Percentiles rank a stretch among this genome's conserved stretches.
Conservation (phyloP, 2,113 vertebrate genomes). For the Zootoca vivipara region DNA sequence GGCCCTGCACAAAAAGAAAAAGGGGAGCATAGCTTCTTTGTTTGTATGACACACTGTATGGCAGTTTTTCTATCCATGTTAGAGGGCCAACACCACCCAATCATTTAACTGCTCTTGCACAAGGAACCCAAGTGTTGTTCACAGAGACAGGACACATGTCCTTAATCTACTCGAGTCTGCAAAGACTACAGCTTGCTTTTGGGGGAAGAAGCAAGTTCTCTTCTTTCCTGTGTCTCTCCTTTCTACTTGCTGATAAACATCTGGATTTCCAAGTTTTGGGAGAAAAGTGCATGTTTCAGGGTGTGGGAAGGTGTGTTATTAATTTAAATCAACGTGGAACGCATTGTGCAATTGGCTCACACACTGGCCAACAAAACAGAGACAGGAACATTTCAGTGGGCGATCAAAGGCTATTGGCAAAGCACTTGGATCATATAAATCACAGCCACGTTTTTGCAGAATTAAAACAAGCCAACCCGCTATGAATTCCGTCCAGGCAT, state of each 20-base stretch:
- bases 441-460: background rate
- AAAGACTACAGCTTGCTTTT: background rate
- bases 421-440: background rate
- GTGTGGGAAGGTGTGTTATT: background rate
- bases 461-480: background rate
- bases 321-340: background rate
- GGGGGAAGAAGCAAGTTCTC: background rate
- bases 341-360: background rate
- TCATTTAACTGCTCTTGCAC: background rate
- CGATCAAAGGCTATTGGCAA: background rate
- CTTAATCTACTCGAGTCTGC: background rate
- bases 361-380: background rate
- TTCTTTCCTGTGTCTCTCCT: background rate
- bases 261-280: rapidly evolving
- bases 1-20: background rate
- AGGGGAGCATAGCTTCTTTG: background rate
- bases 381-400: background rate
- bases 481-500: background rate
- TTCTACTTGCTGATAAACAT: background rate
- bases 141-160: rapidly evolving
- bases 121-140: conserved; percentile 4
- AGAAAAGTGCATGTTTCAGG: background rate
- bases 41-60: background rate
- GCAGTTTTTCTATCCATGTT: background rate
- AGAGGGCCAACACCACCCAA: no score